Evolutionary conservation across 2,113 vertebrate genomes (phyloP).

Genomic region (Proteles cristata): DNA sequence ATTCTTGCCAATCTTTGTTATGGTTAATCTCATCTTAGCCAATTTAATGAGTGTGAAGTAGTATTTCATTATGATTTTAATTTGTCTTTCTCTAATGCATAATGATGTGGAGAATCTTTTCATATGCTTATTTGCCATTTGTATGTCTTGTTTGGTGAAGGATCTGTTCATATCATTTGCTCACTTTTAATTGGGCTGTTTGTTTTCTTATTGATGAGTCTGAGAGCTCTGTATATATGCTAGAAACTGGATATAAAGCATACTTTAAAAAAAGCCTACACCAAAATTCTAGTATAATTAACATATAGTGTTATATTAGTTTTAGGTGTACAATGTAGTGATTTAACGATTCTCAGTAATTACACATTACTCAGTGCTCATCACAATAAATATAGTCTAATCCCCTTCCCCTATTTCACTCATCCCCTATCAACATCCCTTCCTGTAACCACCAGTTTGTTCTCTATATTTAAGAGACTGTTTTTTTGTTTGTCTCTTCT

Average conservation of each 20-base stretch:
- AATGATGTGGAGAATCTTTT: neutral
- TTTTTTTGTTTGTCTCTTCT: too few species aligned
- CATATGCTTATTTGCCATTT: neutral
- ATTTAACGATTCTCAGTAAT: neutral
- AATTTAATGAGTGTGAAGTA: neutral
- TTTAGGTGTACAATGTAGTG: neutral
- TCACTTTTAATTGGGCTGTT: neutral
- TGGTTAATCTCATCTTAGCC: neutral
- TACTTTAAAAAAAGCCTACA: too few species aligned
- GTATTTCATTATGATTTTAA: neutral
- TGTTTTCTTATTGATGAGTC: neutral
- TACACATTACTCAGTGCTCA: neutral
- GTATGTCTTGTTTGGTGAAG: neutral
- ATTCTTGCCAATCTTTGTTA: neutral
- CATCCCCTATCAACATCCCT: neutral
- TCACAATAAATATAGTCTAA: neutral
- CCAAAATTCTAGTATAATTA: neutral
- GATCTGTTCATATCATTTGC: neutral
- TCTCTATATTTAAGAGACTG: too few species aligned
- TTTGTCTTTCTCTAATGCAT: neutral
- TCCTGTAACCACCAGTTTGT: neutral
- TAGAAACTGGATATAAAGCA: too few species aligned
- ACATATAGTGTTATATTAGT: neutral
- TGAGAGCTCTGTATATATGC: neutral
- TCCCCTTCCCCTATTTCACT: neutral